These are phyloP conservation scores for Drosophila birchii DNA, from an alignment of 2,888 invertebrate species.

Conservation along the genomic window DNA sequence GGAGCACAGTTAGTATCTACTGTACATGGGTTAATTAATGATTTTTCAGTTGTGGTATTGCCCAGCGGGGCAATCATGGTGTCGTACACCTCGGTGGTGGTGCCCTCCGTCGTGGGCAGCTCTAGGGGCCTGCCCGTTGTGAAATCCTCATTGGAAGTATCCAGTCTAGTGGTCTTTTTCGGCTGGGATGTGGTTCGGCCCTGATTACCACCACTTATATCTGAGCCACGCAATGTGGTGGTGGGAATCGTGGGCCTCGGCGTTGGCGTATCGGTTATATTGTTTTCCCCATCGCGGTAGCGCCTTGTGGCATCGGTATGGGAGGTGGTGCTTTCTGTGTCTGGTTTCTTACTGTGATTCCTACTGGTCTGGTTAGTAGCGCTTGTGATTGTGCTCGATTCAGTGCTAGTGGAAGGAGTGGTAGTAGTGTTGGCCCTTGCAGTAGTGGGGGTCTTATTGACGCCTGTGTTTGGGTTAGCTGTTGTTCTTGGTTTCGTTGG, in stretches of 20 bases:
- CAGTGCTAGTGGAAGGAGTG: conserved; percentile 46
- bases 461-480: conserved; percentile 62
- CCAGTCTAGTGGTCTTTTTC: conserved; percentile 83
- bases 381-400: conserved; percentile 76
- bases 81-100: conserved; percentile 72
- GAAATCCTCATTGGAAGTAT: conserved; percentile 82
- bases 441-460: conserved; percentile 47
- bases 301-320: conserved; percentile 83
- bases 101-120: conserved; percentile 71
- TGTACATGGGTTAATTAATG: conserved; percentile 85
- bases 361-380: conserved; percentile 71
- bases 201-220: conserved; percentile 61
- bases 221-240: conserved; percentile 65
- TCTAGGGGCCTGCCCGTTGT: conserved; percentile 66
- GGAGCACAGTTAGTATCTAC: conserved; percentile 87
- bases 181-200: conserved; percentile 74
- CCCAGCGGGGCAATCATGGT: conserved; percentile 68
- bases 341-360: conserved; percentile 37
- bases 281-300: conserved; percentile 84
- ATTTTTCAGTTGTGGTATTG: conserved; percentile 73
- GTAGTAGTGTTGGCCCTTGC: conserved; percentile 60
- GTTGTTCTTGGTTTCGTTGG: conserved; percentile 60
- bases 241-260: conserved; percentile 60
- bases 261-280: conserved; percentile 81
- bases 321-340: conserved; percentile 67